phyloP scores from a whole-genome alignment of 2,888 invertebrate species.

The Hypena proboscidalis region DNA sequence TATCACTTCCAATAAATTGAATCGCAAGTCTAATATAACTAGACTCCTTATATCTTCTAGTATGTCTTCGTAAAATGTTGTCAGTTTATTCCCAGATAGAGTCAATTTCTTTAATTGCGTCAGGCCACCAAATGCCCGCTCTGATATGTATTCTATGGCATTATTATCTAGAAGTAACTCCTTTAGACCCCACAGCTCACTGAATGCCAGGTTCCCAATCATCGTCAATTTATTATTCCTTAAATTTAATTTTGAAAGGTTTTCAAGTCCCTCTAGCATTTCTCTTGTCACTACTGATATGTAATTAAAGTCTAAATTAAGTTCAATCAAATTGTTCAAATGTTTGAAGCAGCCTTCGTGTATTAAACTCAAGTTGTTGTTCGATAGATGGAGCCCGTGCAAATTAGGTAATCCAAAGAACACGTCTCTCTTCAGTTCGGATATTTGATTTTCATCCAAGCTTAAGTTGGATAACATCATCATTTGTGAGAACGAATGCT shows the following conservation, averaged over 20 bases:
- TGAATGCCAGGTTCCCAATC: constrained; percentile 92
- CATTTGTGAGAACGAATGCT: constrained; percentile 90
- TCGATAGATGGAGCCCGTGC: constrained; percentile 91
- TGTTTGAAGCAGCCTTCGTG: constrained; percentile 94
- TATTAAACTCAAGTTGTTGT: constrained; percentile 93
- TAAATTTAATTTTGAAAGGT: constrained; percentile 89
- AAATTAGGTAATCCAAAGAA: constrained; percentile 90
- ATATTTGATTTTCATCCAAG: constrained; percentile 91
- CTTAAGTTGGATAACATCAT: constrained; percentile 88
- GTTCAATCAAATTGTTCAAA: constrained; percentile 89
- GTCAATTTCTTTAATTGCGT: constrained; percentile 89
- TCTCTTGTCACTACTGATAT: constrained; percentile 91
- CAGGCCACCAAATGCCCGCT: constrained; percentile 91
- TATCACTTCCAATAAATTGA: constrained; percentile 91
- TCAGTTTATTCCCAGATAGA: constrained; percentile 90
- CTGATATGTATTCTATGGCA: constrained; percentile 89
- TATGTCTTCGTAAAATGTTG: constrained; percentile 89
- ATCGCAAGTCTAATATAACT: constrained; percentile 90
- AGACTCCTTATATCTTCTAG: constrained; percentile 89
- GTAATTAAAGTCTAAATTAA: constrained; percentile 91
- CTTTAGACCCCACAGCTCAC: constrained; percentile 89
- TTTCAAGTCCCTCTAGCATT: constrained; percentile 90
- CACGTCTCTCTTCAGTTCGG: constrained; percentile 89
- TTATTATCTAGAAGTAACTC: constrained; percentile 90
- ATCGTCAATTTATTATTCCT: constrained; percentile 90